A percentile compares a stretch with the other conserved stretches of the same genome.
Conservation (phyloP, 2,113 vertebrate genomes). For the Ahaetulla prasina region DNA sequence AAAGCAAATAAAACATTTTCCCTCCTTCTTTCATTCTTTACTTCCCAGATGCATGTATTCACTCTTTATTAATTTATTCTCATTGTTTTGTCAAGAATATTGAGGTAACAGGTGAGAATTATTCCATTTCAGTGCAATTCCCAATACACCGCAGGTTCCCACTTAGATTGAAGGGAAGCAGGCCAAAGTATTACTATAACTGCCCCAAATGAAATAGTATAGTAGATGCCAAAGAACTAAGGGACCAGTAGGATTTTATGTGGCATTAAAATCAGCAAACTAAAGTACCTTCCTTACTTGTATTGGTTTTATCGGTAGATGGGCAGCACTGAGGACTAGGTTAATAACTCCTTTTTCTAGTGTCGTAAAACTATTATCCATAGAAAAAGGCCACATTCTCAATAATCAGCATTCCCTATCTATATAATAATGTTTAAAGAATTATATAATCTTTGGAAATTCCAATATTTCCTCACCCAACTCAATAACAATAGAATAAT, state of each 20-base stretch:
- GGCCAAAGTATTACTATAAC: background rate
- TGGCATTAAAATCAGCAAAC: background rate
- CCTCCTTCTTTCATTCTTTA: background rate
- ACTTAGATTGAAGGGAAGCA: background rate
- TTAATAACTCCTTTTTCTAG: background rate
- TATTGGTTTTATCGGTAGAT: background rate
- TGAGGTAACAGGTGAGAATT: background rate
- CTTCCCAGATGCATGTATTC: background rate
- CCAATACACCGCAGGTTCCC: background rate
- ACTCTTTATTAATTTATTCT: background rate
- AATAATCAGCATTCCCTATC: background rate
- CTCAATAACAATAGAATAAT: background rate
- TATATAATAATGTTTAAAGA: background rate
- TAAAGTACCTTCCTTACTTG: background rate
- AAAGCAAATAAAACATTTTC: background rate
- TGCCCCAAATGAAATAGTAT: background rate
- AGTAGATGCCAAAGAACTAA: background rate
- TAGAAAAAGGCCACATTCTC: background rate
- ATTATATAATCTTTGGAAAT: background rate
- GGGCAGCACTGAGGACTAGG: background rate
- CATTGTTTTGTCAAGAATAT: background rate
- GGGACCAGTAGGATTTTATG: background rate
- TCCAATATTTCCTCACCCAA: background rate
- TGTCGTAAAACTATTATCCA: background rate
- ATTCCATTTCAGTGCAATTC: background rate